These are phyloP conservation scores for Neopipo cinnamomea DNA, from an alignment of 2,113 vertebrate genomes.

Conservation along the genomic window DNA sequence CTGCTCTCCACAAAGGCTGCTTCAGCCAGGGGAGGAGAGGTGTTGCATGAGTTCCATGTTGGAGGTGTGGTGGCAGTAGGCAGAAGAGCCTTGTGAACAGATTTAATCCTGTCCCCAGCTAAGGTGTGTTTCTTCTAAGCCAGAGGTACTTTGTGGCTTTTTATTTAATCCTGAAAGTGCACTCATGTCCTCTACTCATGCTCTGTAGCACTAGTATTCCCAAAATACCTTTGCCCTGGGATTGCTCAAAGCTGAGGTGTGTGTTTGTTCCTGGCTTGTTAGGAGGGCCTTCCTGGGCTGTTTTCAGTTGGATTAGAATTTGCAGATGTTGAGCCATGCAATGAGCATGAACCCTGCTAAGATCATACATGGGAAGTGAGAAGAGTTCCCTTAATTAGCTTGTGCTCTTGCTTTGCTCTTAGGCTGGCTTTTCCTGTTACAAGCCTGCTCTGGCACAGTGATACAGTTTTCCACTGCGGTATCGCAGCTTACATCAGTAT, in stretches of 20 bases:
- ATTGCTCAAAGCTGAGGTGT: background rate
- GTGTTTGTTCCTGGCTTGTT: background rate
- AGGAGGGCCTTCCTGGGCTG: background rate
- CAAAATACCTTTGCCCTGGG: background rate
- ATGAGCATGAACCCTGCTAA: background rate
- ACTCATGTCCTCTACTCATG: background rate
- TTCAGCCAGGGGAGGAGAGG: background rate
- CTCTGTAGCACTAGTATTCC: background rate
- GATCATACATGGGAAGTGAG: background rate
- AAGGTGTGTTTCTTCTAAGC: background rate
- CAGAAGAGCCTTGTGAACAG: background rate
- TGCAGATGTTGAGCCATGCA: background rate
- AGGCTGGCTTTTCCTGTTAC: conserved; percentile 30
- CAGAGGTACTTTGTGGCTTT: background rate
- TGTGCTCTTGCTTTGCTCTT: background rate
- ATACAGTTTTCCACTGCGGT: background rate
- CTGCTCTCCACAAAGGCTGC: background rate
- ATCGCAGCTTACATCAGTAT: background rate
- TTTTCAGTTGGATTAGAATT: background rate
- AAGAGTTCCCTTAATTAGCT: background rate
- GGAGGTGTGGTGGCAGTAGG: background rate
- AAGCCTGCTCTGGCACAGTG: background rate
- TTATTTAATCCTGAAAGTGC: background rate
- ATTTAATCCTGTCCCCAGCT: background rate
- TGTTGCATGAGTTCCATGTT: background rate